Conservation (phyloP, 2,113 vertebrate genomes). For the Cranoglanis bouderius region DNA sequence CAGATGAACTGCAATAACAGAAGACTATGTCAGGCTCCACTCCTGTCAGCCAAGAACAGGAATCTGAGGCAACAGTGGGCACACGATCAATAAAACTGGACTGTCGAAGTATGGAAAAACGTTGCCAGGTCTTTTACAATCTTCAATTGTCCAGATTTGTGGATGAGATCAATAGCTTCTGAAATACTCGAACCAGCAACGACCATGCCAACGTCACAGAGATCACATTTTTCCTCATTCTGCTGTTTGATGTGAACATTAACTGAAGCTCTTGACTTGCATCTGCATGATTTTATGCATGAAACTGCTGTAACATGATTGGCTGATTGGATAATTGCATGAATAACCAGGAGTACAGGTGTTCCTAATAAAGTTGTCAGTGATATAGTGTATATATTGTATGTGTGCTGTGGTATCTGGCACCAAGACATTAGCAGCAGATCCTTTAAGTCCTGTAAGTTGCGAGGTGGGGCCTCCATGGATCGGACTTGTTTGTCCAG, state of each 20-base stretch:
- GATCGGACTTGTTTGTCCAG: no score
- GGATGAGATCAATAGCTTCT: not conserved
- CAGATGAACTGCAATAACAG: not conserved
- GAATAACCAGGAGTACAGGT: no score
- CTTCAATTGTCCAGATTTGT: no score
- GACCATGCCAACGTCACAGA: not conserved
- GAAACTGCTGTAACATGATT: not conserved
- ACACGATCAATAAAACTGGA: no score
- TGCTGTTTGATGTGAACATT: not conserved
- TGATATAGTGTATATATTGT: no score
- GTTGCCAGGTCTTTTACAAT: no score
- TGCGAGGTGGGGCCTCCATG: no score
- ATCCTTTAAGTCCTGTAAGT: no score
- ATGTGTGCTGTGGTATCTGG: no score
- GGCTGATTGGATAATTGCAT: not conserved
- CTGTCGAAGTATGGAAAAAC: no score
- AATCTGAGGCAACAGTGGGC: not conserved
- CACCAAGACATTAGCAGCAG: no score
- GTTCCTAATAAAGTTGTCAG: no score
- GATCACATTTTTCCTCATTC: not conserved
- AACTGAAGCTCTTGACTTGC: not conserved
- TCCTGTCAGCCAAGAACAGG: not conserved
- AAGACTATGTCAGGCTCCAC: not conserved
- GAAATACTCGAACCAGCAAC: not conserved
- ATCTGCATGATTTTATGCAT: not conserved